A percentile compares a stretch with the other conserved stretches of the same genome.
phyloP scores from a whole-genome alignment of 2,888 invertebrate genomes.

The Apamea anceps region DNA sequence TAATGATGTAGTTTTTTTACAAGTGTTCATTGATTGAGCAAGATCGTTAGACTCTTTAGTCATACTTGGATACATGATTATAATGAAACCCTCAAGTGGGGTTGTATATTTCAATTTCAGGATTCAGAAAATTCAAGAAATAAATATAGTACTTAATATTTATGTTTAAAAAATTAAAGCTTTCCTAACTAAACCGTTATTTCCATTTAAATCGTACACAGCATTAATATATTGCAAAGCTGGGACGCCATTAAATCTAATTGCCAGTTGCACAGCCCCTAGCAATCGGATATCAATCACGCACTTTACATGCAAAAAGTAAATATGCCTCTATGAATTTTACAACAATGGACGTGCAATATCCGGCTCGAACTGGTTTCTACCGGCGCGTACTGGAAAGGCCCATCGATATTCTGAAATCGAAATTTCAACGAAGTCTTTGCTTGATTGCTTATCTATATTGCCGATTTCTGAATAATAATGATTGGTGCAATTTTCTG shows the following conservation, averaged over 20 bases:
- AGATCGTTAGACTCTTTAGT: neutral
- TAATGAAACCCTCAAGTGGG: neutral
- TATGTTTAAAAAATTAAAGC: neutral
- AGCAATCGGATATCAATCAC: constrained; percentile 57
- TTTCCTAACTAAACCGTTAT: neutral
- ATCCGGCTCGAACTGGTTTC: constrained; percentile 63
- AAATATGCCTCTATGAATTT: constrained; percentile 66
- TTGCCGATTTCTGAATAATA: neutral
- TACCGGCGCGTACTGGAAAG: constrained; percentile 15
- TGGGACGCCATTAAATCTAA: constrained; percentile 44
- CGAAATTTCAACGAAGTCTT: constrained; percentile 23
- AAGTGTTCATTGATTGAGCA: neutral
- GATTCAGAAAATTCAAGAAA: neutral
- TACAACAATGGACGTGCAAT: constrained; percentile 69
- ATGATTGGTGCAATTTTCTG: constrained; percentile 6
- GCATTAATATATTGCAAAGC: constrained; percentile 25
- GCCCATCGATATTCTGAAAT: constrained; percentile 22
- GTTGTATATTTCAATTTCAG: neutral
- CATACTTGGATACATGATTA: too few relatives aligned
- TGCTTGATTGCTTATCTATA: constrained; percentile 25
- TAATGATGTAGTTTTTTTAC: neutral
- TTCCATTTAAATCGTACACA: neutral
- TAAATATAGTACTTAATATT: neutral
- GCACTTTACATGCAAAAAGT: constrained; percentile 59
- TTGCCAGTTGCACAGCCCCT: constrained; percentile 24